Percentiles rank a stretch among this genome's conserved stretches.
Evolutionary conservation across 1,140 invertebrate genomes (phyloP).

Genomic region (Lasioglossum baleicum): DNA sequence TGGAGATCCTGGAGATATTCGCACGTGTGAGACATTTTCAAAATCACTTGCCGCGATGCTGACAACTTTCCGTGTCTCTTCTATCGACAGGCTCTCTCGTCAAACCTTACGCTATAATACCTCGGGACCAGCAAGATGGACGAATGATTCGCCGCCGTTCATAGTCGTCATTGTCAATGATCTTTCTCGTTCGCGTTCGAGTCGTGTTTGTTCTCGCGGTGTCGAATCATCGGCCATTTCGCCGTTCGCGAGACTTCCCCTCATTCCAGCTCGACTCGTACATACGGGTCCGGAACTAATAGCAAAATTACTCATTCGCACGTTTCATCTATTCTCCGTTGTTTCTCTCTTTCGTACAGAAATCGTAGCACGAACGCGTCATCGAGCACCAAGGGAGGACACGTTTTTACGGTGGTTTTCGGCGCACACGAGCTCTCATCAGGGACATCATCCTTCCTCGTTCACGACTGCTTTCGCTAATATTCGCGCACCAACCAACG

Average conservation of each 20-base stretch:
- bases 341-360: background rate
- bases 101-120: background rate
- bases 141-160: background rate
- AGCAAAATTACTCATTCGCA: background rate
- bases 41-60: slow-evolving; percentile 1
- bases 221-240: background rate
- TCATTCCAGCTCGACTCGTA: background rate
- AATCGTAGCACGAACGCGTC: slow-evolving; percentile 25
- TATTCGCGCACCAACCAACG: background rate
- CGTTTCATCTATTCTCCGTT: background rate
- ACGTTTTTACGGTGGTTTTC: slow-evolving; percentile 6
- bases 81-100: background rate
- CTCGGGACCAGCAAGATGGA: slow-evolving; percentile 5
- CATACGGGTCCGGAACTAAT: slow-evolving; percentile 4
- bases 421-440: background rate
- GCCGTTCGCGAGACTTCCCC: background rate
- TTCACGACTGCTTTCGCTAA: background rate
- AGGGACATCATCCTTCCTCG: background rate
- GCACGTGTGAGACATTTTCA: slow-evolving; percentile 7
- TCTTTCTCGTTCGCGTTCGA: background rate
- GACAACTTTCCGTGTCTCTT: background rate
- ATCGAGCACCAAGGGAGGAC: slow-evolving; percentile 31
- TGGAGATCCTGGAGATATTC: background rate
- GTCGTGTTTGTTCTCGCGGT: too few species aligned
- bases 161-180: background rate